These are phyloP conservation scores for Muscina levida DNA, from an alignment of 2,888 invertebrate species.

Conservation along the genomic window DNA sequence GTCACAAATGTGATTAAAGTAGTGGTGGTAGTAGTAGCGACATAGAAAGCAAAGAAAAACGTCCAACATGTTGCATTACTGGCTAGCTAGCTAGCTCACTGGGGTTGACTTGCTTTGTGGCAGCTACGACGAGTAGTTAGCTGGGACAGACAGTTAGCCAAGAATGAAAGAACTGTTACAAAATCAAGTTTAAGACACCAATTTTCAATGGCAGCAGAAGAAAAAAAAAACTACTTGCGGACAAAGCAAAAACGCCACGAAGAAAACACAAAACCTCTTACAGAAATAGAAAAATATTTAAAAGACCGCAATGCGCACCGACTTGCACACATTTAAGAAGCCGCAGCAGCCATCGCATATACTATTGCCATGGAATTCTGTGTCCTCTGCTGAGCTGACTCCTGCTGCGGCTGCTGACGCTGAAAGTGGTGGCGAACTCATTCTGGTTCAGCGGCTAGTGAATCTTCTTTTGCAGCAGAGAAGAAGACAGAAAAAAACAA, in stretches of 20 bases:
- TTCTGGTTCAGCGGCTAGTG: not conserved
- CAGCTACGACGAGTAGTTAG: not conserved
- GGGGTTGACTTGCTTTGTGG: not conserved
- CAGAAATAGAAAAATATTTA: slow-evolving; percentile 37
- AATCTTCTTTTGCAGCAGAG: not conserved
- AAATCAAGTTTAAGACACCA: slow-evolving; percentile 68
- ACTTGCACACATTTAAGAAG: not conserved
- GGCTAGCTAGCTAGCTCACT: not conserved
- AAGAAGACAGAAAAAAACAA: not conserved
- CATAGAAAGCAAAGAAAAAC: slow-evolving; percentile 16
- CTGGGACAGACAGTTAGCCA: slow-evolving; percentile 57
- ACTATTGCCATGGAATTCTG: too few species aligned
- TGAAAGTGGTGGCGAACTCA: too few species aligned
- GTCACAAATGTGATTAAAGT: not conserved
- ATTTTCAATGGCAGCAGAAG: slow-evolving; percentile 58
- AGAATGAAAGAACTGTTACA: slow-evolving; percentile 68
- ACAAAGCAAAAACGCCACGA: not conserved
- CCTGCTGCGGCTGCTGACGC: too few species aligned
- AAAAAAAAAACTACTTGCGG: not conserved
- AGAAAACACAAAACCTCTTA: slow-evolving; percentile 24
- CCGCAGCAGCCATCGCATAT: not conserved
- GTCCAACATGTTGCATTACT: slow-evolving; percentile 37
- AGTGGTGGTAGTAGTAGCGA: slow-evolving; percentile 14
- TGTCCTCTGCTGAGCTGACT: too few species aligned
- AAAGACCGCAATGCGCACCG: slow-evolving; percentile 21